phyloP scores from a whole-genome alignment of 2,797 vertebrate species.

The Anabacerthia variegaticeps region DNA sequence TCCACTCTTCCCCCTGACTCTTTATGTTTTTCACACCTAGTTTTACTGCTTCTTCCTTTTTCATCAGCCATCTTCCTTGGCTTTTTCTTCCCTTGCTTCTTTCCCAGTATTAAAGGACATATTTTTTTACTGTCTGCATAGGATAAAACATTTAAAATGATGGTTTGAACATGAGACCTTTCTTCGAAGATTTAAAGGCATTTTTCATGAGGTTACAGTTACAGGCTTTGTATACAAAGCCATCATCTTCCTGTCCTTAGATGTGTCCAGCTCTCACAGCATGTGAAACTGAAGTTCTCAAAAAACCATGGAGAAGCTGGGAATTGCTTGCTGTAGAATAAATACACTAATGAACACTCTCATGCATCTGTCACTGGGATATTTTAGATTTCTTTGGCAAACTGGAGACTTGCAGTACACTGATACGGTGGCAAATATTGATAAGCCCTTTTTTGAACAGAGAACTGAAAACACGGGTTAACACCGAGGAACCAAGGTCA shows the following conservation, averaged over 20 bases:
- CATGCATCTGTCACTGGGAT: neutral
- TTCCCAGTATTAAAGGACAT: neutral
- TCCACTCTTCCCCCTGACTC: neutral
- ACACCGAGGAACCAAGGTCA: neutral
- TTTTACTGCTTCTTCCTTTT: neutral
- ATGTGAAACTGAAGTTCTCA: neutral
- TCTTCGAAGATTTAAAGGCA: neutral
- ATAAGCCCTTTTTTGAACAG: neutral
- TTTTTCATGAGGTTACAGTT: neutral
- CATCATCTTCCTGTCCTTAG: neutral
- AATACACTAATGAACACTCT: neutral
- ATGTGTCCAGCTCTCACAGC: neutral
- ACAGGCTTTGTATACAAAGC: neutral
- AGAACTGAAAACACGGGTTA: neutral
- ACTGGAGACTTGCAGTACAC: neutral
- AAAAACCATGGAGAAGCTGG: neutral
- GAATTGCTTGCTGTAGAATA: neutral
- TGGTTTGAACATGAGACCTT: neutral
- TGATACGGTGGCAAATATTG: neutral
- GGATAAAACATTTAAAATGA: neutral
- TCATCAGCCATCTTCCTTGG: neutral
- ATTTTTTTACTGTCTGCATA: neutral
- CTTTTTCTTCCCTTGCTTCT: neutral
- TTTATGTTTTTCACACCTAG: neutral
- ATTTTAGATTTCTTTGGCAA: constrained; percentile 1